Conservation (phyloP, 2,113 vertebrate genomes). For the Phalacrocorax brasilianus region DNA sequence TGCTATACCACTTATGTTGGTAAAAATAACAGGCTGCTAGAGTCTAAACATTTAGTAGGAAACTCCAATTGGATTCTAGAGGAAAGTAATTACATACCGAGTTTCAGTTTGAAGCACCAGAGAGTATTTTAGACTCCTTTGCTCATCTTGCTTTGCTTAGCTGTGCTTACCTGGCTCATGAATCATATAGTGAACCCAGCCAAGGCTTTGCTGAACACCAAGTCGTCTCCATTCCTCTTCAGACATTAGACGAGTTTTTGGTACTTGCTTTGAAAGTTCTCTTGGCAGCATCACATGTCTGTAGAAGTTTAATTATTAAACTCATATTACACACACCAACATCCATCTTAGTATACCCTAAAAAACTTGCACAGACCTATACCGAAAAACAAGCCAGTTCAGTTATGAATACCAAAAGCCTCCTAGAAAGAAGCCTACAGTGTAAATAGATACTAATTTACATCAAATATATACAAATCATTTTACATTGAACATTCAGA, state of each 20-base stretch:
- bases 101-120: background rate
- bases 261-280: constrained; percentile 83
- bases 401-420: background rate
- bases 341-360: background rate
- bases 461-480: too few species aligned
- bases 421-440: background rate
- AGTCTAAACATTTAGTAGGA: background rate
- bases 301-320: background rate
- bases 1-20: background rate
- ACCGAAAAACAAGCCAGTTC: background rate
- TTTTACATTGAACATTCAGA: too few species aligned
- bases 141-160: background rate
- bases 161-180: constrained; percentile 77
- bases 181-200: constrained; percentile 87
- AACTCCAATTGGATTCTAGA: background rate
- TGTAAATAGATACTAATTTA: too few species aligned
- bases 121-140: background rate
- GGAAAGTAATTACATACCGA: background rate
- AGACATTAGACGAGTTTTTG: constrained; percentile 83
- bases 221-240: constrained; percentile 84
- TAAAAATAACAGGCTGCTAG: background rate
- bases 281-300: constrained; percentile 85
- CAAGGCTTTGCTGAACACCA: constrained; percentile 83
- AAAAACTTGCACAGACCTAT: background rate
- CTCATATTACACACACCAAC: background rate